phyloP scores from a whole-genome alignment of 2,797 vertebrate species.

The Lepus townsendii region DNA sequence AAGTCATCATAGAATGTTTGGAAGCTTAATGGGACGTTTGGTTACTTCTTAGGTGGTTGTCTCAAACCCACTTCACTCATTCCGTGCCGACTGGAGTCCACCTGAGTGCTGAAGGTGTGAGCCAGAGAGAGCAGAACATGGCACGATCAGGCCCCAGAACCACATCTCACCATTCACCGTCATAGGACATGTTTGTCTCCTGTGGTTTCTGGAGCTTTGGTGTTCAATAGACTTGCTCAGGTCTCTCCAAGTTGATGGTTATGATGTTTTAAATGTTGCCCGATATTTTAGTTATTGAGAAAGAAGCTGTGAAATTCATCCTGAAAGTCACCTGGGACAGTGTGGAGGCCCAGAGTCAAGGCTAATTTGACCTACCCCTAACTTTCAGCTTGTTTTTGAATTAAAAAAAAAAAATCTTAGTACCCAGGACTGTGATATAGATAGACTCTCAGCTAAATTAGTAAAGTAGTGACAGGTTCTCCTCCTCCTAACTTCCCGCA shows the following conservation, averaged over 20 bases:
- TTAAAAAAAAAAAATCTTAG: background rate
- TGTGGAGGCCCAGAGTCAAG: background rate
- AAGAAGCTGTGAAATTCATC: background rate
- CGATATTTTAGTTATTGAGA: background rate
- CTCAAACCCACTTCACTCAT: background rate
- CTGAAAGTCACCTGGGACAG: background rate
- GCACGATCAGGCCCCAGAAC: background rate
- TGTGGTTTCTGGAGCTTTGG: background rate
- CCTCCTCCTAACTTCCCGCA: background rate
- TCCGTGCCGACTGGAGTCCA: background rate
- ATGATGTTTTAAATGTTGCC: background rate
- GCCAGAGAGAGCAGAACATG: background rate
- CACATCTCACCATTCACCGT: background rate
- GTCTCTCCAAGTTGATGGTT: background rate
- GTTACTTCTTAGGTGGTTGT: background rate
- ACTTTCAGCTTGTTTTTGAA: background rate
- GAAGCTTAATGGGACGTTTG: background rate
- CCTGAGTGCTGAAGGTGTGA: too few species aligned
- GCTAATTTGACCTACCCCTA: background rate
- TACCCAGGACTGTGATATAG: background rate
- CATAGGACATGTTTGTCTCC: too few species aligned
- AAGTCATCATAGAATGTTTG: too few species aligned
- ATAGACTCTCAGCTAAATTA: background rate
- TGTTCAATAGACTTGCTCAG: background rate
- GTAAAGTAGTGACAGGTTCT: background rate